Evolutionary conservation across 2,113 vertebrate species (phyloP).

Genomic region (Mormoops blainvillei): DNA sequence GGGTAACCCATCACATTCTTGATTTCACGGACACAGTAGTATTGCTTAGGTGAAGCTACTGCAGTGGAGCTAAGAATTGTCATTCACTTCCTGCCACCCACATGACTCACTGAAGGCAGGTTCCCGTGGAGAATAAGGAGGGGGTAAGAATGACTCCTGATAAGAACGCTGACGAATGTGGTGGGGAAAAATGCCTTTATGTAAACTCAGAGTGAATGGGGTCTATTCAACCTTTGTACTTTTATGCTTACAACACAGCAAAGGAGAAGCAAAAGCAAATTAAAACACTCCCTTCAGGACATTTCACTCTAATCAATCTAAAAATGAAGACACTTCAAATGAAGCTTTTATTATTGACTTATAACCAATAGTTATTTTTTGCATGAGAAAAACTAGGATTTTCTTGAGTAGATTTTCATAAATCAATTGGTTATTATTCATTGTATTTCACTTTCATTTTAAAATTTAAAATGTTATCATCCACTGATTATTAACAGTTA

Average conservation of each 20-base stretch:
- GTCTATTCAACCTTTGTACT: background rate
- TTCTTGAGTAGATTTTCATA: background rate
- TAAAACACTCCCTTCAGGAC: background rate
- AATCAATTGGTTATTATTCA: background rate
- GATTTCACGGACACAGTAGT: background rate
- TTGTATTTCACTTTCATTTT: conserved; percentile 11
- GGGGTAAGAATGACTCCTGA: background rate
- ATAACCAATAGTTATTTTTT: background rate
- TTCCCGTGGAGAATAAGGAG: background rate
- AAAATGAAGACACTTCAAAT: background rate
- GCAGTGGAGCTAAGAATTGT: background rate
- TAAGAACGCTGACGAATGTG: background rate
- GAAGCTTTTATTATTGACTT: background rate
- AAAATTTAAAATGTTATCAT: background rate
- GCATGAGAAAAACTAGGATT: background rate
- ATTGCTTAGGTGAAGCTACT: background rate
- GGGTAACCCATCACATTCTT: background rate
- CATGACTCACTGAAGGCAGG: background rate
- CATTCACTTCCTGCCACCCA: background rate
- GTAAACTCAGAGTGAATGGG: background rate
- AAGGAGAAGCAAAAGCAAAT: background rate
- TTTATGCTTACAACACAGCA: background rate
- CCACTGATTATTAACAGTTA: background rate
- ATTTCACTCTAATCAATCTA: background rate
- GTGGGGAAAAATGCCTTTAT: background rate